Conservation (phyloP, 2,797 vertebrate species). For the Lagodon rhomboides region DNA sequence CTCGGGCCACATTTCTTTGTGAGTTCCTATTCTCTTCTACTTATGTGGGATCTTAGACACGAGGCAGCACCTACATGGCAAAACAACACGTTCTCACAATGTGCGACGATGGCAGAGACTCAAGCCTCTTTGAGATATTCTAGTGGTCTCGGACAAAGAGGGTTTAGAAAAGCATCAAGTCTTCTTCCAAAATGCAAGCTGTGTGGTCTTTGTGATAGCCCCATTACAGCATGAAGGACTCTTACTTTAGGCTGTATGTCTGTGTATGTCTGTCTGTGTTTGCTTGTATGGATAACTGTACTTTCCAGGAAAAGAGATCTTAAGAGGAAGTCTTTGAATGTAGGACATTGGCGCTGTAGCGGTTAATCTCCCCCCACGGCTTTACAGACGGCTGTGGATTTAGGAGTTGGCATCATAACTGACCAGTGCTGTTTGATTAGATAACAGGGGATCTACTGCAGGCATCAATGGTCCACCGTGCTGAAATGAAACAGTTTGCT, state of each 20-base stretch:
- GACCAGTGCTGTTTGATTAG: constrained; percentile 88
- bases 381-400: constrained; percentile 86
- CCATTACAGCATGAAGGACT: constrained; percentile 83
- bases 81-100: constrained; percentile 72
- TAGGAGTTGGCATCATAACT: constrained; percentile 86
- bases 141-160: constrained; percentile 76
- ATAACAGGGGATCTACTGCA: constrained; percentile 86
- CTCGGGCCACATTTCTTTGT: constrained; percentile 73
- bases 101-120: constrained; percentile 60
- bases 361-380: constrained; percentile 86
- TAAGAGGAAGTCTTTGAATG: constrained; percentile 87
- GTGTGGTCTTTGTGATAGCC: constrained; percentile 87
- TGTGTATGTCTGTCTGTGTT: constrained; percentile 76
- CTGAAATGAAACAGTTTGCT: constrained; percentile 84
- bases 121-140: constrained; percentile 78
- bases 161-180: constrained; percentile 80
- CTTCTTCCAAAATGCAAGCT: constrained; percentile 85
- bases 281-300: constrained; percentile 83
- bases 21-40: constrained; percentile 66
- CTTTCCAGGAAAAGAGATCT: constrained; percentile 84
- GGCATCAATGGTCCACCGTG: constrained; percentile 81
- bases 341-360: constrained; percentile 84
- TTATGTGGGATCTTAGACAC: constrained; percentile 64
- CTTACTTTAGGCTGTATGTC: constrained; percentile 80
- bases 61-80: constrained; percentile 69